Base-by-base conservation (phyloP, 2,888 invertebrate genomes). In the Drosophila vallismaia region DNA sequence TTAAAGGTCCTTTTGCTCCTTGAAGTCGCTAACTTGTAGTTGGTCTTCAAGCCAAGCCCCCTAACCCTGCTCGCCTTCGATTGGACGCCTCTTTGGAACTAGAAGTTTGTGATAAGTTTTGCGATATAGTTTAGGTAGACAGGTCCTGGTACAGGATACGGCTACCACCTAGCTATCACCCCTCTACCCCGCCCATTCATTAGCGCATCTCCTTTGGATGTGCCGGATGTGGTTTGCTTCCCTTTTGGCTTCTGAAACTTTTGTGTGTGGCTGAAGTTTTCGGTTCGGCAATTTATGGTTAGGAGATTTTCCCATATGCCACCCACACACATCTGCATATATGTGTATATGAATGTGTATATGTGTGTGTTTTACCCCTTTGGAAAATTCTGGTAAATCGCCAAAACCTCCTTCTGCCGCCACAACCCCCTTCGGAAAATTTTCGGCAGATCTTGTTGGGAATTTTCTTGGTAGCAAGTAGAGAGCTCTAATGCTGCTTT, bases 211-310 rank as follows among this genome's bases (percentile, higher is more conserved):
- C 19, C 40, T 72, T 50, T 50, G 52, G 38, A 56, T 69, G 36
- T 33, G 52, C 55, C 49, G 74, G 58, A 62, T 77, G 66, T 33
- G 63, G 68, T 58, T 79, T 10, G 38, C 9, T 33, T 6, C 48
- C 9, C 46, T 40, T 31, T 40, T 46, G 38, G 50, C 68, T 59
- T 38, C 59, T 28, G 19, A 12, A 69, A 63, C 63, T 63, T 45
- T 68, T 54, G 55, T 57, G 24, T 44, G 62, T 55, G 62, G 71
- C 69, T 78, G 57, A 86, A 88, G 87, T 80, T 82, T 79, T 71
- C 62, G 80, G 67, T 28, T 88, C 78, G 82, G 71, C 69, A 88
- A 82, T 88, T 82, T 82, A 88, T 86, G 85, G 88, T 84, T 82
- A 88, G 82, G 71, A 80, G 58, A 86, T 75, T 19, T 83, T 84